These are phyloP conservation scores for Drosophila nikananu DNA, from an alignment of 1,140 invertebrate genomes.

Conservation along the genomic window DNA sequence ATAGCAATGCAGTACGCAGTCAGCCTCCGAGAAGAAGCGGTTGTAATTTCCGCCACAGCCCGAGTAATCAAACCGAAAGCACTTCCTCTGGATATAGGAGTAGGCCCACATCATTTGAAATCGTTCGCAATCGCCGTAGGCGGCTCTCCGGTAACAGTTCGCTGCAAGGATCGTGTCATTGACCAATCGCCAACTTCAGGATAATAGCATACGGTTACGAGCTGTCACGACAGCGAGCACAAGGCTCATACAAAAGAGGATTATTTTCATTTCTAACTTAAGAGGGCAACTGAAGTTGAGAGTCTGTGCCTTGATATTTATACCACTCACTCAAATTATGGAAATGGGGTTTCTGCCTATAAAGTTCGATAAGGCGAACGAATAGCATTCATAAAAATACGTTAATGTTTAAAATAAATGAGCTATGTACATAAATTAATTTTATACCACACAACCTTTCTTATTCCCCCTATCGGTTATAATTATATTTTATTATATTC, in stretches of 20 bases:
- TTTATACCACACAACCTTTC: too few relatives aligned
- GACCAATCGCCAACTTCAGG: too few relatives aligned
- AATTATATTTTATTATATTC: too few relatives aligned
- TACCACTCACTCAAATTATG: neutral
- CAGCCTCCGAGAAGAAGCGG: neutral
- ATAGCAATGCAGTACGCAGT: neutral
- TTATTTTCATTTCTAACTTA: neutral
- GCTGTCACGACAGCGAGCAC: neutral
- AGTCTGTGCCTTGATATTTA: neutral
- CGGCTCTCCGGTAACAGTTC: neutral
- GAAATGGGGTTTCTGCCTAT: neutral
- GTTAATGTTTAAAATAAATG: neutral
- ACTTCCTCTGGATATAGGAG: neutral
- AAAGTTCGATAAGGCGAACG: neutral
- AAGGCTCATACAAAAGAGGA: neutral
- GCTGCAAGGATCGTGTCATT: neutral
- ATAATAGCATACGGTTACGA: neutral
- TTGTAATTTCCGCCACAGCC: constrained; percentile 27
- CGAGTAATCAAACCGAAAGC: constrained; percentile 12
- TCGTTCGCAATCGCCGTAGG: constrained; percentile 29
- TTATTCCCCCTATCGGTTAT: too few relatives aligned
- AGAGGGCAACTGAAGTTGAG: neutral
- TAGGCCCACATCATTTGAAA: constrained; percentile 6
- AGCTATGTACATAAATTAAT: neutral
- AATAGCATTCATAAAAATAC: neutral